Conservation (phyloP, 2,888 invertebrate species). For the Disparrhopalites patrizii region DNA sequence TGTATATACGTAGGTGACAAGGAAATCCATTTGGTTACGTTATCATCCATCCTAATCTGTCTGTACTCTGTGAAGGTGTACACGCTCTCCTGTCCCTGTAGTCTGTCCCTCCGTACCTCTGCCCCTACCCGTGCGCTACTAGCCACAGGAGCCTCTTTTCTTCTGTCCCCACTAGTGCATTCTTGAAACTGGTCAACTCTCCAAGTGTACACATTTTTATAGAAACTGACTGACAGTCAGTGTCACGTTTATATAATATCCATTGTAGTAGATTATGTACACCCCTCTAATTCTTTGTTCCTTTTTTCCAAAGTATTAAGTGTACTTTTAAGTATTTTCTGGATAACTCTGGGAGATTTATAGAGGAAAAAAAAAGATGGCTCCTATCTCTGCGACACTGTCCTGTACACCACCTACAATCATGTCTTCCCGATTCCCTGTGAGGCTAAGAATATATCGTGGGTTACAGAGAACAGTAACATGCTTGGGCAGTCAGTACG, state of each 20-base stretch:
- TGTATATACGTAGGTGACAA: conserved; percentile 20
- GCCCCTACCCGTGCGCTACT: conserved; percentile 17
- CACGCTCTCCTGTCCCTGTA: too few relatives aligned
- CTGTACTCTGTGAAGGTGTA: neutral
- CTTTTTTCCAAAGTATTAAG: neutral
- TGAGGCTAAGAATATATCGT: too few relatives aligned
- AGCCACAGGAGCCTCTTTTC: conserved; percentile 20
- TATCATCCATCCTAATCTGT: conserved; percentile 25
- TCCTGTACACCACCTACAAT: too few relatives aligned
- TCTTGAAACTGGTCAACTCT: conserved; percentile 1
- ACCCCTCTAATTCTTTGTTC: neutral
- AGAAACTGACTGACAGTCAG: neutral
- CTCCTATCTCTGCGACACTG: too few relatives aligned
- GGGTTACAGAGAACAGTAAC: too few relatives aligned
- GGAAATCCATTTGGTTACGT: conserved; percentile 25
- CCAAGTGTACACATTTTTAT: neutral
- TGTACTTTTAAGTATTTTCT: neutral
- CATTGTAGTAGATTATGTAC: too few relatives aligned
- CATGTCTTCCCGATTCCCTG: too few relatives aligned
- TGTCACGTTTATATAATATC: neutral
- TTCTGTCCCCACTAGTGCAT: neutral
- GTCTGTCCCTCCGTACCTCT: too few relatives aligned
- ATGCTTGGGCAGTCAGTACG: too few relatives aligned
- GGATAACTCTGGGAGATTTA: too few relatives aligned
- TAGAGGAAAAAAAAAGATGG: too few relatives aligned